Conservation (phyloP, 2,113 vertebrate genomes). For the Cyrtonyx montezumae region DNA sequence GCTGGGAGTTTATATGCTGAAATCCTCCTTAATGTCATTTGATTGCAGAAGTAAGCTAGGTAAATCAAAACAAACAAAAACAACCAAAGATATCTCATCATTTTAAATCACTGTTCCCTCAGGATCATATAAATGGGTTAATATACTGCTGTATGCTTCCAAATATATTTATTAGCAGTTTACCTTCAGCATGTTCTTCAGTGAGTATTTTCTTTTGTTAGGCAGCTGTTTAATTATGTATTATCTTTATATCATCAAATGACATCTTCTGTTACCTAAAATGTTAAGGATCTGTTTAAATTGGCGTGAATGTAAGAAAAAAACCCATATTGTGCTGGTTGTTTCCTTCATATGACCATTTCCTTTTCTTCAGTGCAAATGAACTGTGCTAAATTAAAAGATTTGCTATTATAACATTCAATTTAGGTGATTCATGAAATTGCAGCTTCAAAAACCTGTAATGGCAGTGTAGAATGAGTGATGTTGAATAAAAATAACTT, state of each 20-base stretch:
- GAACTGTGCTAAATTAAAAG: not conserved
- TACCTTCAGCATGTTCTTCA: conserved; percentile 6
- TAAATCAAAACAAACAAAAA: not conserved
- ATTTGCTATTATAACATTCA: not conserved
- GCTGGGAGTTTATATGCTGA: not conserved
- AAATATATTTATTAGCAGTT: conserved; percentile 37
- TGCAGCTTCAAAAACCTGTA: not conserved
- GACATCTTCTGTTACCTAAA: conserved; percentile 17
- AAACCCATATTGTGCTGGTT: not conserved
- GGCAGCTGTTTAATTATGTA: conserved; percentile 28
- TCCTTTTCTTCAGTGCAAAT: conserved; percentile 6
- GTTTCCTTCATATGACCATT: not conserved
- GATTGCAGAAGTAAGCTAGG: not conserved
- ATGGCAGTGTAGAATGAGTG: not conserved
- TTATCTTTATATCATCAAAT: conserved; percentile 35
- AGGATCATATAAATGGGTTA: not conserved
- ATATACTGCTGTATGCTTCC: not conserved
- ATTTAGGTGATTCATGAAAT: not conserved
- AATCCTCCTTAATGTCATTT: not conserved
- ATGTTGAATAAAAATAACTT: not conserved
- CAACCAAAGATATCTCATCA: not conserved
- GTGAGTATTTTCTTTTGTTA: conserved; percentile 3
- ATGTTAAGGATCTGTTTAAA: conserved; percentile 41
- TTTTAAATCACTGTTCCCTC: not conserved
- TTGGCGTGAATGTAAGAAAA: conserved; percentile 2